Conservation (phyloP, 37 sponge, comb jelly and placozoan genomes). For the Theonella swinhoei region DNA sequence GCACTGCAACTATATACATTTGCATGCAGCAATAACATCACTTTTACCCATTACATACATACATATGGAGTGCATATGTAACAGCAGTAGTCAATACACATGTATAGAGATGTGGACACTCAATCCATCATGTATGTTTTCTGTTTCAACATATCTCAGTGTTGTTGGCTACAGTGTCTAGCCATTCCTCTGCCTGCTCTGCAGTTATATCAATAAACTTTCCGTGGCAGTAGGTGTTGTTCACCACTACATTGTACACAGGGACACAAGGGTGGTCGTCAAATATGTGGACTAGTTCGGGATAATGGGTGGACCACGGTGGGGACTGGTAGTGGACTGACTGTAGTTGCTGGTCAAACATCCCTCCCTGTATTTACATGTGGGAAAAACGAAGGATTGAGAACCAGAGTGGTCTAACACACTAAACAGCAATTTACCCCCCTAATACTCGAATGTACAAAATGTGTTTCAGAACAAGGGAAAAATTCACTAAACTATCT, state of each 20-base stretch:
- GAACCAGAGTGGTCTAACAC: too few relatives aligned
- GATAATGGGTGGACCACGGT: slow-evolving; percentile 53
- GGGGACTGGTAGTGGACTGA: slow-evolving; percentile 53
- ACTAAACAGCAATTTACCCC: background rate
- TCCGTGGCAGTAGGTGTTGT: slow-evolving; percentile 40
- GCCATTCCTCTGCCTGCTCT: slow-evolving; percentile 10
- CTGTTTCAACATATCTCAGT: slow-evolving; percentile 3
- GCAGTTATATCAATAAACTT: slow-evolving; percentile 24
- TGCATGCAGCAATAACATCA: too few relatives aligned
- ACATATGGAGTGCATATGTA: too few relatives aligned
- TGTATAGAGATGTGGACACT: too few relatives aligned
- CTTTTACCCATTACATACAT: too few relatives aligned
- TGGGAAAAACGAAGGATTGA: background rate
- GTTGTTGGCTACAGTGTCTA: slow-evolving; percentile 19
- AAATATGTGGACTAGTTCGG: slow-evolving; percentile 49
- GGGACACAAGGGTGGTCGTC: slow-evolving; percentile 52
- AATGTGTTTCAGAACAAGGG: too few relatives aligned
- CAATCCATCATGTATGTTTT: too few relatives aligned
- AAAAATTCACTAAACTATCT: too few relatives aligned
- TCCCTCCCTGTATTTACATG: slow-evolving; percentile 25
- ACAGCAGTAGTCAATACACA: too few relatives aligned
- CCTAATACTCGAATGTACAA: background rate
- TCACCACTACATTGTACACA: slow-evolving; percentile 17
- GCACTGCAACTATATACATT: too few relatives aligned
- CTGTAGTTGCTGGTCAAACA: slow-evolving; percentile 33